These are phyloP conservation scores for Phalangium opilio DNA, from an alignment of 2,888 invertebrate genomes.

Conservation along the genomic window DNA sequence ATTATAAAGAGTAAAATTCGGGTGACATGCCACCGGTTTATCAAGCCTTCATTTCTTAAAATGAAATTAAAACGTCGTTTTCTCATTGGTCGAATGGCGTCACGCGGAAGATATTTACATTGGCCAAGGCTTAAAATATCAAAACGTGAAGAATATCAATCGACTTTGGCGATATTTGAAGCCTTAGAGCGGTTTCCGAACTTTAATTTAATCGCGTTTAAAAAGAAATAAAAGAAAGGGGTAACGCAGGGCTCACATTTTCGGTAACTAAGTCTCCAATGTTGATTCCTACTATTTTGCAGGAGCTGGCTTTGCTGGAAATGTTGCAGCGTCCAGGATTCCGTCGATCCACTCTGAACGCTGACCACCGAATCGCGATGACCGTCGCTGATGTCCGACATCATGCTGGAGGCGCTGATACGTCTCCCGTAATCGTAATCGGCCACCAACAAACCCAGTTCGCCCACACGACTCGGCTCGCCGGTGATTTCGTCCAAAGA, in stretches of 20 bases:
- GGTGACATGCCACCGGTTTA: too few species aligned
- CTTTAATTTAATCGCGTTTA: too few species aligned
- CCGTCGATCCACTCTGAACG: constrained; percentile 4
- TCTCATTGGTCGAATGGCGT: too few species aligned
- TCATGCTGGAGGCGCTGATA: constrained; percentile 66
- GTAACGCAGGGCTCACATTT: constrained; percentile 45
- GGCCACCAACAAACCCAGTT: constrained; percentile 9
- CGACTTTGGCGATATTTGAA: too few species aligned
- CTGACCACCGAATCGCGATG: constrained; percentile 20
- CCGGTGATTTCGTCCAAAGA: constrained; percentile 10
- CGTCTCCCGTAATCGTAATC: constrained; percentile 38
- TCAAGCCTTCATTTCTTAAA: too few species aligned
- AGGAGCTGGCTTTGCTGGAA: constrained; percentile 17
- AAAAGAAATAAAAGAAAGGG: too few species aligned
- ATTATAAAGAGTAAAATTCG: too few species aligned
- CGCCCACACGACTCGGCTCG: constrained; percentile 8
- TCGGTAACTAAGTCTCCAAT: constrained; percentile 48
- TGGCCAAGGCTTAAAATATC: too few species aligned
- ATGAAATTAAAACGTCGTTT: too few species aligned
- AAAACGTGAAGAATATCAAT: too few species aligned
- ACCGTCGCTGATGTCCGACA: constrained; percentile 38
- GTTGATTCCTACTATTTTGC: constrained; percentile 31
- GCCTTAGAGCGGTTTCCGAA: too few species aligned
- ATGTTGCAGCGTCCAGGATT: constrained; percentile 8
- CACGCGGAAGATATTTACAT: too few species aligned